Conservation (phyloP, 2,113 vertebrate species). For the Xenopus laevis region DNA sequence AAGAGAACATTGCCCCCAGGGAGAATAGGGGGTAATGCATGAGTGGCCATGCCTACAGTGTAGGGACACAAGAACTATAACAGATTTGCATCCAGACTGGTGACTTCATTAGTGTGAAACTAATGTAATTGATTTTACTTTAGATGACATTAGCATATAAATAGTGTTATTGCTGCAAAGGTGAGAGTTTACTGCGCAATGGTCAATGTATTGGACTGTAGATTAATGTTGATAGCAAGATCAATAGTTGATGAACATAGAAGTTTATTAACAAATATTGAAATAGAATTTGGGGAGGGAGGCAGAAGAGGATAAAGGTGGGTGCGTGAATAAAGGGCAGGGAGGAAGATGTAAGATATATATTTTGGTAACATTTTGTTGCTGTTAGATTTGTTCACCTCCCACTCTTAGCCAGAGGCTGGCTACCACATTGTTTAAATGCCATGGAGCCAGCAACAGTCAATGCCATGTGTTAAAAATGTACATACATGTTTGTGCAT, state of each 20-base stretch:
- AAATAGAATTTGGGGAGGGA: too few species aligned
- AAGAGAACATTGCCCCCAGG: slow-evolving; percentile 71
- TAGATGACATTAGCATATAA: slow-evolving; percentile 89
- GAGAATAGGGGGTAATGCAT: slow-evolving; percentile 60
- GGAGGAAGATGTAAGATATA: too few species aligned
- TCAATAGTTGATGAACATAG: slow-evolving; percentile 18
- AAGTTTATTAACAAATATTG: too few species aligned
- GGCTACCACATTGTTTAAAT: too few species aligned
- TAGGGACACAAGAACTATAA: slow-evolving; percentile 53
- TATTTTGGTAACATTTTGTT: too few species aligned
- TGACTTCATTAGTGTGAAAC: slow-evolving; percentile 76
- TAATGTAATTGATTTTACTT: slow-evolving; percentile 77
- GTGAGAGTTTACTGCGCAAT: slow-evolving; percentile 67
- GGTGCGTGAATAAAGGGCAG: too few species aligned
- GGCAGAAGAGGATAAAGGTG: too few species aligned
- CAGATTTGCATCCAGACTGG: slow-evolving; percentile 66
- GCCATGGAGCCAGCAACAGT: neutral
- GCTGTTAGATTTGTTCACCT: too few species aligned
- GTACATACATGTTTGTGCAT: neutral
- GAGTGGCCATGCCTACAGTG: slow-evolving; percentile 56
- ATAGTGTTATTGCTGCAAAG: slow-evolving; percentile 75
- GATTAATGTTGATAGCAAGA: slow-evolving; percentile 32
- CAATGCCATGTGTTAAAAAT: neutral
- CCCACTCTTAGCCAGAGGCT: too few species aligned
- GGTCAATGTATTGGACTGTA: slow-evolving; percentile 70